Conservation (phyloP, 1,140 invertebrate genomes). For the Sminthurinus signatus region DNA sequence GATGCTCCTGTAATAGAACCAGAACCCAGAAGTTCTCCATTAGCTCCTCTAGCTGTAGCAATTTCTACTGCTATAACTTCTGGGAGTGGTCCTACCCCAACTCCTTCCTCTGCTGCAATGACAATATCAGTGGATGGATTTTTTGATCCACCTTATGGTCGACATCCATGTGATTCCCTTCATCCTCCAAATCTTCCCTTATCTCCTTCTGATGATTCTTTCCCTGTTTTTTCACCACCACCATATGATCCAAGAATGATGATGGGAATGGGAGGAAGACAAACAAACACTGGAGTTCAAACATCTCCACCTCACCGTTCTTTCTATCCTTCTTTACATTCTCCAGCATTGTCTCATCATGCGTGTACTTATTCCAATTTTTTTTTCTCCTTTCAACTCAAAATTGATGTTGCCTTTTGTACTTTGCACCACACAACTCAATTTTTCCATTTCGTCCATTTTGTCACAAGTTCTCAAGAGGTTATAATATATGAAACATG, state of each 20-base stretch:
- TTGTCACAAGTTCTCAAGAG: no score
- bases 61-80: constrained; percentile 41
- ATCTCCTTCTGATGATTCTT: constrained; percentile 57
- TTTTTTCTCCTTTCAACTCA: constrained; percentile 19
- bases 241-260: constrained; percentile 55
- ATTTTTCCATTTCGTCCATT: background rate
- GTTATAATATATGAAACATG: no score
- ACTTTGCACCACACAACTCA: background rate
- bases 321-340: constrained; percentile 57
- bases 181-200: constrained; percentile 35
- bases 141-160: constrained; percentile 57
- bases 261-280: constrained; percentile 29
- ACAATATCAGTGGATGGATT: constrained; percentile 77
- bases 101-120: constrained; percentile 74
- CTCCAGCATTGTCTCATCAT: constrained; percentile 68
- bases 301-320: constrained; percentile 50
- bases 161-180: constrained; percentile 23
- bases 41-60: constrained; percentile 39
- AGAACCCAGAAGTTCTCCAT: constrained; percentile 20
- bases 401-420: constrained; percentile 11
- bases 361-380: constrained; percentile 59
- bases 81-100: constrained; percentile 52
- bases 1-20: constrained; percentile 25
- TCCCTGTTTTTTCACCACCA: constrained; percentile 74
- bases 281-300: constrained; percentile 49